Percentiles rank a stretch among this genome's conserved stretches.
Conservation (phyloP, 2,113 vertebrate genomes). For the Mormyrus lacerda region DNA sequence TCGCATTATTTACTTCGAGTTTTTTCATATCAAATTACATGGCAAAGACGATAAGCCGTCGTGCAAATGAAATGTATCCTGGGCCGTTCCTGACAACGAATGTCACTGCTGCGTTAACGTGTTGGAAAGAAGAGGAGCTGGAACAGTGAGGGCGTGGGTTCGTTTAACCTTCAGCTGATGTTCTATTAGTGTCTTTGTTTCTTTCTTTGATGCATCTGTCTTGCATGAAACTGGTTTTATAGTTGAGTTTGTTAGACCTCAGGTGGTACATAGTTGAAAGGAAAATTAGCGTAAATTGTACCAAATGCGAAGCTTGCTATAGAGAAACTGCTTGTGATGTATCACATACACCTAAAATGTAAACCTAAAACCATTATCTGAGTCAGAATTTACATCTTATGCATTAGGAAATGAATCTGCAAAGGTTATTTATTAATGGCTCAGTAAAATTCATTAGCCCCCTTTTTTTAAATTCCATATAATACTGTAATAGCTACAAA, state of each 20-base stretch:
- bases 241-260: background rate
- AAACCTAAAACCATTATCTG: background rate
- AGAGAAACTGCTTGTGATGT: background rate
- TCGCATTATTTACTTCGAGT: background rate
- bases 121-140: background rate
- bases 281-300: background rate
- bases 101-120: background rate
- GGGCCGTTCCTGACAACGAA: slow-evolving; percentile 19
- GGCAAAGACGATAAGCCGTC: slow-evolving; percentile 6
- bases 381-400: background rate
- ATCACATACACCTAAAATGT: background rate
- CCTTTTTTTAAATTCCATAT: background rate
- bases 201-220: background rate
- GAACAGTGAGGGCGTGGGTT: slow-evolving; percentile 9
- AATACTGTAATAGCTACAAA: background rate
- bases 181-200: background rate
- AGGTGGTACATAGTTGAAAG: background rate
- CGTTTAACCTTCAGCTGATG: background rate
- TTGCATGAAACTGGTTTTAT: background rate
- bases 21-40: slow-evolving; percentile 1
- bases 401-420: background rate
- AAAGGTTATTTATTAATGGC: background rate
- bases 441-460: background rate
- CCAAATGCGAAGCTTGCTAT: background rate
- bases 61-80: slow-evolving; percentile 32